Evolutionary conservation across 2,797 vertebrate genomes (phyloP), one percentile per base, ranked within the genome.

Genomic region (Silurus aristotelis): DNA sequence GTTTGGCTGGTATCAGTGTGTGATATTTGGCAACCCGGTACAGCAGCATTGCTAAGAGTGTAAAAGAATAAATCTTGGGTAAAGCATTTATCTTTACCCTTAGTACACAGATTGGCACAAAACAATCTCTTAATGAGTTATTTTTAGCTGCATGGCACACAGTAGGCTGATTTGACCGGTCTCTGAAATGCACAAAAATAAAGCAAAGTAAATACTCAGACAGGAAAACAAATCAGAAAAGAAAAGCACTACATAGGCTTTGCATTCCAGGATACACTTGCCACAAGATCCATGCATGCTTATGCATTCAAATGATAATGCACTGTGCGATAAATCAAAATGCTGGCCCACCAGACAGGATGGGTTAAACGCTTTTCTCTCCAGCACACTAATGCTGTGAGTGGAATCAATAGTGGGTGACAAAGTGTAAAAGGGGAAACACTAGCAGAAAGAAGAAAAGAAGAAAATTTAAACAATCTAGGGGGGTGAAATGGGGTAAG

Each of bases 281-380:
- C 68, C 63, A 80, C 22, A 46, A 75, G 71, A 64, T 52, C 52
- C 55, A 48, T 27, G 55, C 81, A 84, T 77, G 82, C 80, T 90
- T 89, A 89, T 90, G 84, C 76, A 87, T 89, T 91, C 83, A 87
- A 79, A 92, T 68, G 86, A 90, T 87, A 90, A 90, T 87, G 81
- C 79, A 25, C 64, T 27, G 72, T 84, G 46, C 82, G 82, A 91
- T 90, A 90, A 84, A 90, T 92, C 78, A 91, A 89, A 91, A 90
- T 83, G 71, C 90, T 88, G 79, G 85, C 19, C 78, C 58, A 13
- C 6, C 1, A 31, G 84, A 89, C 81, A 79, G 43, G 61, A 88
- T 0, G 17, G 85, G 86, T 90, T 89, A 88, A 92, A 91, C 83
- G 22, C 84, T 80, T 87, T 85, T 75, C 58, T 85, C 68, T 71